Percentiles rank a stretch among this genome's conserved stretches.
Evolutionary conservation across 2,113 vertebrate species (phyloP).

Genomic region (Cheilinus undulatus): DNA sequence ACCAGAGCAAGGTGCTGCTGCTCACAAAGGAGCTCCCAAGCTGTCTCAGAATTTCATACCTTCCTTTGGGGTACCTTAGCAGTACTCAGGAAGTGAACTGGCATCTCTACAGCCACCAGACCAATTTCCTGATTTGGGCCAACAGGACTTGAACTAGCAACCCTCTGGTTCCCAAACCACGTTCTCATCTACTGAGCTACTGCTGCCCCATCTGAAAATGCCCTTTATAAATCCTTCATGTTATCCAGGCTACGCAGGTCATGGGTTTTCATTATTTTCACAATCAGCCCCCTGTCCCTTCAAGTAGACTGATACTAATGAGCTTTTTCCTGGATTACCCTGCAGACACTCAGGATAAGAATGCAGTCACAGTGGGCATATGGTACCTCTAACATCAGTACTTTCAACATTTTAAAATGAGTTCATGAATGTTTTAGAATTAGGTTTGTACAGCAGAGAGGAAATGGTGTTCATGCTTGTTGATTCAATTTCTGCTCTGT

Average conservation of each 20-base stretch:
- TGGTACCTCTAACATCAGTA: background rate
- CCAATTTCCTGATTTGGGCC: too few species aligned
- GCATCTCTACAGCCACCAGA: too few species aligned
- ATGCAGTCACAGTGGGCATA: background rate
- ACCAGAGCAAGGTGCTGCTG: too few species aligned
- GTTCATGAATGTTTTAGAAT: constrained; percentile 27
- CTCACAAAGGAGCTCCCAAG: too few species aligned
- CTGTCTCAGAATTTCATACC: too few species aligned
- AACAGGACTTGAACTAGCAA: too few species aligned
- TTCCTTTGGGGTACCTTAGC: too few species aligned
- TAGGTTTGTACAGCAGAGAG: constrained; percentile 8
- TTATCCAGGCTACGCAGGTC: background rate
- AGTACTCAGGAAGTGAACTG: too few species aligned
- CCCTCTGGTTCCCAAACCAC: too few species aligned
- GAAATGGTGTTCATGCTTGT: constrained; percentile 17
- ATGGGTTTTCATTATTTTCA: constrained; percentile 7
- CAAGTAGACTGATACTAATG: background rate
- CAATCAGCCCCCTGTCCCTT: background rate
- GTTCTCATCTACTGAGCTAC: too few species aligned
- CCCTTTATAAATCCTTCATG: background rate
- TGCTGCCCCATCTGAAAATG: too few species aligned
- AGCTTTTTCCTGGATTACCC: background rate
- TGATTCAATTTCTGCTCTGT: constrained; percentile 29
- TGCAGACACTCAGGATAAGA: background rate
- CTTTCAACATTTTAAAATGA: constrained; percentile 24